phyloP scores from a whole-genome alignment of 2,888 invertebrate species.

The Oligia latruncula region DNA sequence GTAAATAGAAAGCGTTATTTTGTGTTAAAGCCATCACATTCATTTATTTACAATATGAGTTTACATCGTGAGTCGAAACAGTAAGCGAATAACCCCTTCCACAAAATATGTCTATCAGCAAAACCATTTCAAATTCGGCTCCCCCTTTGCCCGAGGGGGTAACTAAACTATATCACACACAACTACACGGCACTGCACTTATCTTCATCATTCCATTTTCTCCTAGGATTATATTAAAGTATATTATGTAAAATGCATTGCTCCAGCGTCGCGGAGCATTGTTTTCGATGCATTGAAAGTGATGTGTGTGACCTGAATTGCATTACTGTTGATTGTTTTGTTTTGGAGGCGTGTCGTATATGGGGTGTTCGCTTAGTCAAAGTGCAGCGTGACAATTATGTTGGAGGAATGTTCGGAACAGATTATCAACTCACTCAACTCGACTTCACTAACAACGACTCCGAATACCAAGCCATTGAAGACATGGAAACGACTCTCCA shows the following conservation, averaged over 20 bases:
- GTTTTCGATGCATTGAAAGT: slow-evolving; percentile 31
- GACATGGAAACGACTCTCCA: not conserved
- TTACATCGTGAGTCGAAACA: not conserved
- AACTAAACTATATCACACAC: slow-evolving; percentile 29
- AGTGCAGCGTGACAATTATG: not conserved
- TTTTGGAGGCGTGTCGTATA: not conserved
- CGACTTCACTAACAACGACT: not conserved
- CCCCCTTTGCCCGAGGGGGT: slow-evolving; percentile 26
- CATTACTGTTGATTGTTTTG: slow-evolving; percentile 10
- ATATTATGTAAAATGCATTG: slow-evolving; percentile 35
- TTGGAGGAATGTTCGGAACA: not conserved
- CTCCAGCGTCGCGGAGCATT: slow-evolving; percentile 10
- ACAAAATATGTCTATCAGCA: slow-evolving; percentile 19
- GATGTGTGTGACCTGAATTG: slow-evolving; percentile 14
- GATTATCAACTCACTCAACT: not conserved
- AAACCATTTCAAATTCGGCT: slow-evolving; percentile 10
- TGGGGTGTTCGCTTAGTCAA: not conserved
- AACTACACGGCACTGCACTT: slow-evolving; percentile 57
- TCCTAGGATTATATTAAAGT: slow-evolving; percentile 42
- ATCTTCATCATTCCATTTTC: slow-evolving; percentile 40
- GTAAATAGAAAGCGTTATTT: not conserved
- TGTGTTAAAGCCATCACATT: not conserved
- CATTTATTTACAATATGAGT: not conserved
- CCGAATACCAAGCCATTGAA: too few species aligned
- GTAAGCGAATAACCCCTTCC: not conserved